Percentiles rank a stretch among this genome's conserved stretches.
Conservation (phyloP, 2,888 invertebrate species). For the Boloria selene region DNA sequence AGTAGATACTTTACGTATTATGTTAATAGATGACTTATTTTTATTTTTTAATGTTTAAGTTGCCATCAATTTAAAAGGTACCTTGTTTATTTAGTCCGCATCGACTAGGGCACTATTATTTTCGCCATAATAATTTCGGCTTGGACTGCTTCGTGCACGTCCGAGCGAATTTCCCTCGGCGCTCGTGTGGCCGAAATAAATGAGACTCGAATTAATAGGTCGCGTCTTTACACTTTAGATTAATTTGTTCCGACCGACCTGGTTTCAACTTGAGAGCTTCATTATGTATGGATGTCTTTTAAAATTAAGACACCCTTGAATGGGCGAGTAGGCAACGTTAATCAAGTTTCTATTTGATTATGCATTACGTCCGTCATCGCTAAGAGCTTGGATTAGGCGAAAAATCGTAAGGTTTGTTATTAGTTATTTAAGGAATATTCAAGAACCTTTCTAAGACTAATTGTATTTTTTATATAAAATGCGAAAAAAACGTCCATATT, state of each 20-base stretch:
- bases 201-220: constrained; percentile 24
- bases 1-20: too few relatives aligned
- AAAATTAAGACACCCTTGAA: neutral
- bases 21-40: too few relatives aligned
- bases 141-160: constrained; percentile 13
- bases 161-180: constrained; percentile 26
- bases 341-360: neutral
- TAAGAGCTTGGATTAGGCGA: neutral
- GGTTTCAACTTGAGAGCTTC: neutral
- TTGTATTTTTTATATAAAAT: too few relatives aligned
- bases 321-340: neutral
- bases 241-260: constrained; percentile 28
- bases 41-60: too few relatives aligned
- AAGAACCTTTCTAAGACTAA: too few relatives aligned
- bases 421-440: too few relatives aligned
- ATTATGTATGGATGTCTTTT: constrained; percentile 18
- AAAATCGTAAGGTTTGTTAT: too few relatives aligned
- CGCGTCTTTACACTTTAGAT: constrained; percentile 28
- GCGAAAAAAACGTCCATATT: too few relatives aligned
- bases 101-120: constrained; percentile 15
- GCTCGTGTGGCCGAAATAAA: constrained; percentile 24
- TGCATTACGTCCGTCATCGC: neutral
- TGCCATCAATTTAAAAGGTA: neutral
- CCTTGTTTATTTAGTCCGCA: constrained; percentile 1
- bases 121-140: constrained; percentile 14